Base-by-base conservation (phyloP, 2,888 invertebrate genomes). In the Aromia moschata region DNA sequence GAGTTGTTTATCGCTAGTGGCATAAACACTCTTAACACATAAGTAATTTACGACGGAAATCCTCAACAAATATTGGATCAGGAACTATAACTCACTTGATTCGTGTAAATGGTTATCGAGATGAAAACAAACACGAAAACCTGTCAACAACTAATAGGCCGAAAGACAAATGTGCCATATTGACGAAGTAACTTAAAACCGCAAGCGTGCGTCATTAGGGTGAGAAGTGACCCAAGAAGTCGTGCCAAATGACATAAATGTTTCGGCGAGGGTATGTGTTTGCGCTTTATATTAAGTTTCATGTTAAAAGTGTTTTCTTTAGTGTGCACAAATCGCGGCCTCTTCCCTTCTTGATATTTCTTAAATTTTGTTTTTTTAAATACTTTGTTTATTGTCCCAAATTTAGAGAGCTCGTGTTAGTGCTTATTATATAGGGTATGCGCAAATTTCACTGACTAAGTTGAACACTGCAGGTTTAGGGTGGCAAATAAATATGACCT, bases 101-200 rank as follows among this genome's bases (percentile, higher is more conserved):
- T 63, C 61, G 52, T 61, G 64, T 58, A 58, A 51, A 61, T 58
- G 40, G 63, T 58, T 64, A 62, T 62, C 62, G 57, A 65, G 63
- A 67, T 61, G 58, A 63, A 71, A 71, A 74, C 71, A 75, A 74
- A 74, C 71, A 71, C 70, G 72, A 68, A 69, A 74, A 75, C 74
- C 75, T 77, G 76, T 76, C 76, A 74, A 70, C 68, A 62, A 66
- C 72, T 76, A 74, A 77, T 74, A 76, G 76, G 72, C 70, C 65
- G 65, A 72, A 77, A 78, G 77, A 78, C 77, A 77, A 78, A 78
- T 78, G 76, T 72, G 68, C 68, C 66, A 61, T 73, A 73, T 76
- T 76, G 77, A 76, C 75, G 72, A 70, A 69, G 76, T 75, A 77
- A 77, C 74, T 58, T 64, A 72, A 78, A 76, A 78, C 76, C 71